Evolutionary conservation across 2,113 vertebrate genomes (phyloP), one percentile per base, ranked within the genome.

Genomic region (Grantiella picta): DNA sequence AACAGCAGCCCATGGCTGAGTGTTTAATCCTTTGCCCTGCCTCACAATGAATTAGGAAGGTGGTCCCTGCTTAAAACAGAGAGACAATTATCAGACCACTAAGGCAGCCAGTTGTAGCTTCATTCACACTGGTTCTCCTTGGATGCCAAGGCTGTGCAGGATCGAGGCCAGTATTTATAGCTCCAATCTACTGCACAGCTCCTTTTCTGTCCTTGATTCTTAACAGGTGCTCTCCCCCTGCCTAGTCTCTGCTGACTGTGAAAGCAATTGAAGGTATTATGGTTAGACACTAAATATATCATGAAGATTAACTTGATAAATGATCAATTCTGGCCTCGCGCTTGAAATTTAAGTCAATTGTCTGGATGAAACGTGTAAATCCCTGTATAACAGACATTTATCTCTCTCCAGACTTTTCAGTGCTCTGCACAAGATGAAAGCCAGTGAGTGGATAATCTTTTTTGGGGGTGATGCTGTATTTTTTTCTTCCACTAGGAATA

Each of bases 331-430:
- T 92, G 93, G 78, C 79, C 59, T 82, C 52, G 27, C 35, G 90
- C 82, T 95, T 88, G 87, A 96, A 94, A 88, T 95, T 91, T 69
- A 95, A 95, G 92, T 94, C 93, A 92, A 63, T 88, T 88, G 82
- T 95, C 90, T 94, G 90, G 84, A 91, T 77, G 79, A 95, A 95
- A 94, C 77, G 84, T 93, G 92, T 94, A 96, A 97, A 92, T 82
- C 90, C 82, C 54, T 17, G 38, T 83, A 52, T 82, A 94, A 83
- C 38, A 75, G 82, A 44, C 76, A 94, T 95, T 92, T 71, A 91
- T 96, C 85, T 96, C 87, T 86, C 83, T 94, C 76, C 85, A 93
- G 82, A 78, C 54, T 93, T 93, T 49, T 78, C 85, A 90, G 82
- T 73, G 79, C 52, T 93, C 56, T 94, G 47, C 44, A 40, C 19